Evolutionary conservation across 2,888 invertebrate species (phyloP).

Genomic region (Noctua fimbriata): DNA sequence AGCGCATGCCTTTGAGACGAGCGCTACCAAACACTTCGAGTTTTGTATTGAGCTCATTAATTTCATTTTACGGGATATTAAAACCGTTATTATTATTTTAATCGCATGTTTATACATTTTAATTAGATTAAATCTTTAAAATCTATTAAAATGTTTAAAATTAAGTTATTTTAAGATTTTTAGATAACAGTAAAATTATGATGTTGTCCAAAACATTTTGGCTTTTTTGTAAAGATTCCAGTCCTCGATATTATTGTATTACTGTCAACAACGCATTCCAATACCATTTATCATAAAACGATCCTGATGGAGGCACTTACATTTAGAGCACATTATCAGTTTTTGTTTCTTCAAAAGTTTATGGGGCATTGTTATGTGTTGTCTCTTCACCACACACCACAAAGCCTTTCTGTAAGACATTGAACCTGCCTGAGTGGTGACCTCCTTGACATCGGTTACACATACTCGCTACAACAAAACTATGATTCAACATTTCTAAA

Average conservation of each 20-base stretch:
- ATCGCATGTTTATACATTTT: constrained; percentile 6
- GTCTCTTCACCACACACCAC: constrained; percentile 76
- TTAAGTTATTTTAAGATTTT: neutral
- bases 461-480: constrained; percentile 71
- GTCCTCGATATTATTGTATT: constrained; percentile 23
- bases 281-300: constrained; percentile 54
- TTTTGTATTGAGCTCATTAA: constrained; percentile 19
- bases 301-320: constrained; percentile 74
- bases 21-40: constrained; percentile 25
- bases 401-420: constrained; percentile 82
- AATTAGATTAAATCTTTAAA: constrained; percentile 2
- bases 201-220: neutral
- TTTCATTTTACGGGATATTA: constrained; percentile 24
- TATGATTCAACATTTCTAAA: constrained; percentile 82
- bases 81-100: constrained; percentile 16
- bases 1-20: constrained; percentile 41
- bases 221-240: constrained; percentile 12
- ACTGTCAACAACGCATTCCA: constrained; percentile 50
- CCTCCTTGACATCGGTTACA: constrained; percentile 78
- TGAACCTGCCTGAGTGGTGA: constrained; percentile 84
- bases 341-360: constrained; percentile 73
- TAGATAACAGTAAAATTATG: constrained; percentile 1
- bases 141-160: neutral
- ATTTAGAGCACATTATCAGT: constrained; percentile 80
- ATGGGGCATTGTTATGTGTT: constrained; percentile 82